phyloP scores from a whole-genome alignment of 2,797 vertebrate genomes.

The Enteromius viviparus region DNA sequence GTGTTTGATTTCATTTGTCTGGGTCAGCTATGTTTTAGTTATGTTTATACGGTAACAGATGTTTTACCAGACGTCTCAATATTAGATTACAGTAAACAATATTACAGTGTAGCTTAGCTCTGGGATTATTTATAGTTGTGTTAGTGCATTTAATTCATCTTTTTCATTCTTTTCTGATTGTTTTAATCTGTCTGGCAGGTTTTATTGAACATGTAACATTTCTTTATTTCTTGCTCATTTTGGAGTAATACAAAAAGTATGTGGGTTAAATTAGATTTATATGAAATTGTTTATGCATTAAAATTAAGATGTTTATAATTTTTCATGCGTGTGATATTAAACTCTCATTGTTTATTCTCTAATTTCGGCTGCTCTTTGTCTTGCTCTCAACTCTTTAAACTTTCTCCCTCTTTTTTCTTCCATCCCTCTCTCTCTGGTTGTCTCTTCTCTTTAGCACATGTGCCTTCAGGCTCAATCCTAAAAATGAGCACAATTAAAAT shows the following conservation, averaged over 20 bases:
- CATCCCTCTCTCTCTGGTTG: background rate
- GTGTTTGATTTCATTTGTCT: background rate
- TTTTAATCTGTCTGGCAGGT: background rate
- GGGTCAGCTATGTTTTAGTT: slow-evolving; percentile 14
- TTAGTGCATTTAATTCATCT: background rate
- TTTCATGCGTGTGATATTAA: background rate
- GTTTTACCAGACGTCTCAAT: slow-evolving; percentile 60
- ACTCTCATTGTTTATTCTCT: background rate
- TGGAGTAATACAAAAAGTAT: background rate
- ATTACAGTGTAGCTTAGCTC: background rate
- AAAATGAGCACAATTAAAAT: slow-evolving; percentile 41
- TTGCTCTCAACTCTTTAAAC: slow-evolving; percentile 8
- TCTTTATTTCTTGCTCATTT: background rate
- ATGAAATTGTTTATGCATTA: background rate
- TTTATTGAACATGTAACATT: background rate
- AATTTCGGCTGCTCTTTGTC: background rate
- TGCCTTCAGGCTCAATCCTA: slow-evolving; percentile 27
- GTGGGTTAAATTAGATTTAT: background rate
- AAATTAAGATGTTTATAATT: background rate
- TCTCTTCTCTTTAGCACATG: slow-evolving; percentile 17
- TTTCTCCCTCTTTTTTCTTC: slow-evolving; percentile 12
- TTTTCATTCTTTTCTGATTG: background rate
- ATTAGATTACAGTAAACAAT: slow-evolving; percentile 26
- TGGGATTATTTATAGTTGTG: background rate
- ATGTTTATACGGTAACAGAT: slow-evolving; percentile 57